These are phyloP conservation scores for Lobophora halterata DNA, from an alignment of 2,888 invertebrate species.

Conservation along the genomic window DNA sequence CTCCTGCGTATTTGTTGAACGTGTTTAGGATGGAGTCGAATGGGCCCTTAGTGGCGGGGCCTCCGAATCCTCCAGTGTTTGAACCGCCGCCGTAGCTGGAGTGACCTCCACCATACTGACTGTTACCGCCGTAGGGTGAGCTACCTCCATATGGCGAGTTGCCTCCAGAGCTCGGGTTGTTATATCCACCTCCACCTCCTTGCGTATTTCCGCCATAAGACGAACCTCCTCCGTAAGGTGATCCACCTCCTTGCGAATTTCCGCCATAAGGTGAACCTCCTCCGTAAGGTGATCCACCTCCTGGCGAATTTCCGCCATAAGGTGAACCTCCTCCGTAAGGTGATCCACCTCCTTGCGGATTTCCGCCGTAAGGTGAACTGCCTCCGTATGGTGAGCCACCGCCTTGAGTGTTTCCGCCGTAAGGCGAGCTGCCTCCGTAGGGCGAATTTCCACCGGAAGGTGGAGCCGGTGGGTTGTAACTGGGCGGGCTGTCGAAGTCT, in stretches of 20 bases:
- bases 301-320: constrained; percentile 40
- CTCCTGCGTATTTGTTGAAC: constrained; percentile 52
- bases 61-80: constrained; percentile 33
- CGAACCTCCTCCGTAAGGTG: constrained; percentile 32
- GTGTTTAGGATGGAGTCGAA: constrained; percentile 54
- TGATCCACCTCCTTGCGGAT: constrained; percentile 37
- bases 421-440: constrained; percentile 29
- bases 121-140: constrained; percentile 7
- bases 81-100: constrained; percentile 27
- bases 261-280: constrained; percentile 31
- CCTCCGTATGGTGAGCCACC: constrained; percentile 35
- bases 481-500: constrained; percentile 59
- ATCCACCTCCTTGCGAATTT: not conserved
- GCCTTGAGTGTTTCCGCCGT: constrained; percentile 36
- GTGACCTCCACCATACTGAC: no score
- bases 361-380: constrained; percentile 30
- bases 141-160: constrained; percentile 34
- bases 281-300: constrained; percentile 39
- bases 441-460: constrained; percentile 40
- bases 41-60: constrained; percentile 43
- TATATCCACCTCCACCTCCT: constrained; percentile 31
- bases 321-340: constrained; percentile 30
- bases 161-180: constrained; percentile 37
- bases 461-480: constrained; percentile 70
- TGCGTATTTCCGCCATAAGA: constrained; percentile 28